phyloP scores from a whole-genome alignment of 1,140 invertebrate species.

The Tribolium madens region DNA sequence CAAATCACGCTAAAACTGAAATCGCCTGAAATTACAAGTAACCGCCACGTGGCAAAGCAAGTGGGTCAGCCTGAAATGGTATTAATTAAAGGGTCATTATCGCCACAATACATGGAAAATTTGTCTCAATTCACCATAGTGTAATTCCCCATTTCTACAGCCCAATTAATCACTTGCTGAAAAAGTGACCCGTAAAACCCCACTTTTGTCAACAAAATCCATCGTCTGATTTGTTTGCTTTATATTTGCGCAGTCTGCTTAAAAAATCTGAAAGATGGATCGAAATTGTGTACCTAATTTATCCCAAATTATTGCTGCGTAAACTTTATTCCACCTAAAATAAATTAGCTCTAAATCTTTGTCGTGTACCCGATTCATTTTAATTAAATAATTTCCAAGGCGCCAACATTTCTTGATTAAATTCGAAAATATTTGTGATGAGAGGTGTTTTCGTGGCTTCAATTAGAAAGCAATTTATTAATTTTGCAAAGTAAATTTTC shows the following conservation, averaged over 20 bases:
- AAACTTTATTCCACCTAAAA: not conserved
- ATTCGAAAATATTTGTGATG: not conserved
- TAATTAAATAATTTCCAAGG: not conserved
- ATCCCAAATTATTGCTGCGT: not conserved
- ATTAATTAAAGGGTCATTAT: not conserved
- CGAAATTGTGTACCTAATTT: not conserved
- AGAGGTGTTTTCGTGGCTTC: not conserved
- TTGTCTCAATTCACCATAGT: too few relatives aligned
- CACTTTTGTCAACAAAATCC: not conserved
- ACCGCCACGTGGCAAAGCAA: not conserved
- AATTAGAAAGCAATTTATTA: not conserved
- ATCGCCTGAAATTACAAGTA: not conserved
- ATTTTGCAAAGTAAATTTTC: not conserved
- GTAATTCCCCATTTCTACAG: too few relatives aligned
- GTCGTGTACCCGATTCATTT: not conserved
- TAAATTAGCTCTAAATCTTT: not conserved
- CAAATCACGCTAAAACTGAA: not conserved
- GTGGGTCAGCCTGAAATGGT: not conserved
- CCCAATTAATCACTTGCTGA: too few relatives aligned
- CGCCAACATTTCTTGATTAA: not conserved
- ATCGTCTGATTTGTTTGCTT: too few relatives aligned
- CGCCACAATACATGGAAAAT: not conserved
- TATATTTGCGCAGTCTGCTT: too few relatives aligned
- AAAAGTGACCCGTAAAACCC: not conserved
- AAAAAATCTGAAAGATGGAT: too few relatives aligned